Evolutionary conservation across 2,888 invertebrate genomes (phyloP).

Genomic region (Liopterus haemorrhoidalis): DNA sequence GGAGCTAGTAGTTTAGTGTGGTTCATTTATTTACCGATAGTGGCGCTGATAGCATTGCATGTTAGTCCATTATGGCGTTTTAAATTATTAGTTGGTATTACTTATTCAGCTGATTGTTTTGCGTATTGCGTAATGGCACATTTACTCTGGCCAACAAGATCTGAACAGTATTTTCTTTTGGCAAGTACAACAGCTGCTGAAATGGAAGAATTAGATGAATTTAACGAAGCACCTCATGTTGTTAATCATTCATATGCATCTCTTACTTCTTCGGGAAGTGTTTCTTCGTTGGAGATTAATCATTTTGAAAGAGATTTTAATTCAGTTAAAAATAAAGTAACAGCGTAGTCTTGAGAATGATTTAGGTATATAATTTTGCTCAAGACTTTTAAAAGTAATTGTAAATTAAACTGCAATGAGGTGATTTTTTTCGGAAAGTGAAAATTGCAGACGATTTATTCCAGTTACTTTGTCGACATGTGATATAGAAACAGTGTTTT

Average conservation of each 20-base stretch:
- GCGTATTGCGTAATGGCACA: slow-evolving; percentile 95
- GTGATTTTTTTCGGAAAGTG: slow-evolving; percentile 8
- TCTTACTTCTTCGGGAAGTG: slow-evolving; percentile 36
- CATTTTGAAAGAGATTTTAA: slow-evolving; percentile 34
- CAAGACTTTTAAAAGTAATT: too few species aligned
- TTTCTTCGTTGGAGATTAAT: slow-evolving; percentile 41
- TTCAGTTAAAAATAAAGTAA: slow-evolving; percentile 12
- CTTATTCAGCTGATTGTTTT: slow-evolving; percentile 90
- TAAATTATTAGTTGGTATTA: slow-evolving; percentile 88
- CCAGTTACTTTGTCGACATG: too few species aligned
- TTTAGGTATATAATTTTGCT: too few species aligned
- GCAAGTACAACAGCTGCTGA: slow-evolving; percentile 66
- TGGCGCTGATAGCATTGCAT: slow-evolving; percentile 87
- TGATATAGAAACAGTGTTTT: too few species aligned
- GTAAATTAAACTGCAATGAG: too few species aligned
- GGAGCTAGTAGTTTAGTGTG: slow-evolving; percentile 96
- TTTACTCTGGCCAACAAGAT: slow-evolving; percentile 89
- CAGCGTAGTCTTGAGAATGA: too few species aligned
- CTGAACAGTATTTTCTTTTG: slow-evolving; percentile 83
- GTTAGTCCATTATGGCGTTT: slow-evolving; percentile 93
- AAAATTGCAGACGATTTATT: too few species aligned
- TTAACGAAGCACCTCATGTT: slow-evolving; percentile 86
- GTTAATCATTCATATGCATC: slow-evolving; percentile 53
- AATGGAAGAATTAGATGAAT: slow-evolving; percentile 81
- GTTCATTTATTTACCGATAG: slow-evolving; percentile 94